Conservation (phyloP, 2,797 vertebrate species). For the Crenichthys baileyi region DNA sequence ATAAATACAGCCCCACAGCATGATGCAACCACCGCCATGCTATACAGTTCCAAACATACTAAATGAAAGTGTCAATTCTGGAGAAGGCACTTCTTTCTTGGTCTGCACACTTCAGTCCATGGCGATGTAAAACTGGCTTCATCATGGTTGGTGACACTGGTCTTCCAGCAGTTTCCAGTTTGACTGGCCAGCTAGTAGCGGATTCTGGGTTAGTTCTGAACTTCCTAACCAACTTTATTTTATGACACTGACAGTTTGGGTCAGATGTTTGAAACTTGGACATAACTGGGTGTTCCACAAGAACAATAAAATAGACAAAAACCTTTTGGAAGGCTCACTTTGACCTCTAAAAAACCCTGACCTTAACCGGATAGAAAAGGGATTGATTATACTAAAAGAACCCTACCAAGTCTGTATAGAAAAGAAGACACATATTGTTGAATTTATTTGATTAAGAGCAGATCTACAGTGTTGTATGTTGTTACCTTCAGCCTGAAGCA, state of each 20-base stretch:
- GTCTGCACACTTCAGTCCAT: background rate
- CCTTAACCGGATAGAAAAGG: background rate
- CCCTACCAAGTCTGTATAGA: background rate
- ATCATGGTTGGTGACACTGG: too few relatives aligned
- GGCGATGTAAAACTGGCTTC: too few relatives aligned
- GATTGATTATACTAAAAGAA: background rate
- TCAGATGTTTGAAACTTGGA: too few relatives aligned
- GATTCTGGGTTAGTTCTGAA: background rate
- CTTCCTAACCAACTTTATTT: background rate
- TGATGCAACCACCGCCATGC: background rate
- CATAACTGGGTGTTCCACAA: too few relatives aligned
- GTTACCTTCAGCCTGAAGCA: slow-evolving; percentile 96
- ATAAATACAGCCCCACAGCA: background rate
- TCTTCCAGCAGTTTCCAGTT: too few relatives aligned
- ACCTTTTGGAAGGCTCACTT: background rate
- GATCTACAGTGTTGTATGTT: background rate
- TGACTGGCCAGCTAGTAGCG: too few relatives aligned
- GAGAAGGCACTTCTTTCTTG: background rate
- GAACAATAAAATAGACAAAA: too few relatives aligned
- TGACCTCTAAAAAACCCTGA: background rate
- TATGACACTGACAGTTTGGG: too few relatives aligned
- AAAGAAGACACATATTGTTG: background rate
- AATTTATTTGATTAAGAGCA: background rate
- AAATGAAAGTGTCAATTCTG: background rate
- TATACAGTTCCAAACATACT: background rate